These are phyloP conservation scores for Monopterus albus DNA, from an alignment of 2,113 vertebrate species.

Conservation along the genomic window DNA sequence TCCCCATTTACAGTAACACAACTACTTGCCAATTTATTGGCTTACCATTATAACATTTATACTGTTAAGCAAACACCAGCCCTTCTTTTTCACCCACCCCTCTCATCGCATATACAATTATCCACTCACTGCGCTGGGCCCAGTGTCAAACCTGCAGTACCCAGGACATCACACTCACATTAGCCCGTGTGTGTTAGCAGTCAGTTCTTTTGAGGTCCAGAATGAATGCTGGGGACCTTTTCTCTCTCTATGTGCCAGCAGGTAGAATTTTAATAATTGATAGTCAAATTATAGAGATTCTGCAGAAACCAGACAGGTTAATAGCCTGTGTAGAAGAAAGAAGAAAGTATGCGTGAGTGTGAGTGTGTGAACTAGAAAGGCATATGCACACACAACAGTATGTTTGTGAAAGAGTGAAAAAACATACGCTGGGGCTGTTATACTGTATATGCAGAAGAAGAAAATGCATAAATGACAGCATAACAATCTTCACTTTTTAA, in stretches of 20 bases:
- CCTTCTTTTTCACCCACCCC: constrained; percentile 60
- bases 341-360: constrained; percentile 19
- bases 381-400: background rate
- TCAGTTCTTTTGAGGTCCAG: constrained; percentile 44
- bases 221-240: constrained; percentile 41
- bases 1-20: constrained; percentile 51
- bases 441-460: constrained; percentile 2
- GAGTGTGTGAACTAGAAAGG: constrained; percentile 28
- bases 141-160: constrained; percentile 57
- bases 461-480: background rate
- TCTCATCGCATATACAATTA: constrained; percentile 73
- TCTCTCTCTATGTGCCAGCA: constrained; percentile 42
- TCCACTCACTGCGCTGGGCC: constrained; percentile 65
- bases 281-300: constrained; percentile 78
- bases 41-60: constrained; percentile 57
- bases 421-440: constrained; percentile 12
- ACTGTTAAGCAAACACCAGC: constrained; percentile 73
- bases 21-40: constrained; percentile 60
- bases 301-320: constrained; percentile 74
- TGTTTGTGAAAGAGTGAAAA: constrained; percentile 27
- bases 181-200: constrained; percentile 31
- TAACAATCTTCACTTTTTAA: background rate
- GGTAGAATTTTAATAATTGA: constrained; percentile 76
- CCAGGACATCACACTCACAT: constrained; percentile 41
- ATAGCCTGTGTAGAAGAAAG: constrained; percentile 69